Percentiles rank a stretch among this genome's conserved stretches.
Evolutionary conservation across 1,140 invertebrate genomes (phyloP).

Genomic region (Mactra quadrangularis): DNA sequence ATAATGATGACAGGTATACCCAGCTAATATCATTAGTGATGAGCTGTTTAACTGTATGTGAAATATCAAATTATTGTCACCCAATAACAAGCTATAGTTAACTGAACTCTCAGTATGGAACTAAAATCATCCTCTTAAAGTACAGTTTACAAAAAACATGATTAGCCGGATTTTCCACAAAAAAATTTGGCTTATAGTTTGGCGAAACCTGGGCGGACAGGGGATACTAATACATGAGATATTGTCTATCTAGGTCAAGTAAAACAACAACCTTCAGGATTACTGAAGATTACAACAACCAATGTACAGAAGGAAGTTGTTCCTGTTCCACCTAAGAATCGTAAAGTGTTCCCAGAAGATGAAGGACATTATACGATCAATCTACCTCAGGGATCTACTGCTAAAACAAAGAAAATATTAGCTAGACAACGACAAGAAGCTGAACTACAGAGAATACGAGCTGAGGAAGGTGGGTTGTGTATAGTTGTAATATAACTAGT

Average conservation of each 20-base stretch:
- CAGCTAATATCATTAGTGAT: too few relatives aligned
- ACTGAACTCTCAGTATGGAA: too few relatives aligned
- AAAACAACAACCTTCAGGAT: background rate
- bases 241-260: background rate
- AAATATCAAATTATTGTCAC: too few relatives aligned
- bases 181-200: too few relatives aligned
- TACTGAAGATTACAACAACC: constrained; percentile 6
- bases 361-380: constrained; percentile 71
- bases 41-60: too few relatives aligned
- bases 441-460: constrained; percentile 45
- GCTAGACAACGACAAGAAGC: constrained; percentile 58
- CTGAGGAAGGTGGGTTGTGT: constrained; percentile 38
- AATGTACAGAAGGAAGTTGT: constrained; percentile 58
- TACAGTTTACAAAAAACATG: too few relatives aligned
- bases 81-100: too few relatives aligned
- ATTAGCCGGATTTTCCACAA: too few relatives aligned
- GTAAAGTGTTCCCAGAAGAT: constrained; percentile 81
- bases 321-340: constrained; percentile 68
- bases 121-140: too few relatives aligned
- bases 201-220: too few relatives aligned
- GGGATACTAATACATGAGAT: too few relatives aligned
- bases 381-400: constrained; percentile 67
- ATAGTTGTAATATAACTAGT: background rate
- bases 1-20: too few relatives aligned
- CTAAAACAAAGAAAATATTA: constrained; percentile 70